A percentile compares a stretch with the other conserved stretches of the same genome.
Conservation (phyloP, 2,113 vertebrate species). For the Myrmecophaga tridactyla region DNA sequence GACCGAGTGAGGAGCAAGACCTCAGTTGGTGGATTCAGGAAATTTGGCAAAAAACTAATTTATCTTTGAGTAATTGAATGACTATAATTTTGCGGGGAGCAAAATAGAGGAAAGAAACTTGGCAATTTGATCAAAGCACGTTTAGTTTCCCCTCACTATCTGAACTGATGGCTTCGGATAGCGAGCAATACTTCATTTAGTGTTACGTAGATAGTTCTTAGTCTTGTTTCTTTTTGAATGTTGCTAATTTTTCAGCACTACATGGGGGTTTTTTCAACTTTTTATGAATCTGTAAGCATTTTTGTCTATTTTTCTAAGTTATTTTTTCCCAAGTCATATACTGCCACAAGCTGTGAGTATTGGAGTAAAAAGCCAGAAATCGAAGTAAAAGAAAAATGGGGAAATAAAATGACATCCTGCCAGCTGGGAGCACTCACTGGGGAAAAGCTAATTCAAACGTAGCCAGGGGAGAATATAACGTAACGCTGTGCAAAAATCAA, state of each 20-base stretch:
- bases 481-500: neutral
- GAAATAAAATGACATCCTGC: neutral
- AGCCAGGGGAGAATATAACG: neutral
- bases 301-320: slow-evolving; percentile 8
- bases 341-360: neutral
- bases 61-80: neutral
- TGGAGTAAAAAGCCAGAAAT: neutral
- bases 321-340: neutral
- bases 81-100: neutral
- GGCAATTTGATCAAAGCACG: neutral
- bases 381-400: neutral
- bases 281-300: slow-evolving; percentile 24
- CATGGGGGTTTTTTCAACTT: neutral
- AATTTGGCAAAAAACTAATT: neutral
- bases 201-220: neutral
- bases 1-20: neutral
- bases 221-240: neutral
- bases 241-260: neutral
- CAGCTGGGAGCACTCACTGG: neutral
- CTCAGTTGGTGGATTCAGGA: neutral
- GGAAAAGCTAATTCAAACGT: neutral
- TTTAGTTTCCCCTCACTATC: neutral
- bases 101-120: neutral
- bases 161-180: neutral
- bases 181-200: neutral